phyloP scores from a whole-genome alignment of 2,797 vertebrate species.

The Pagetopsis macropterus region DNA sequence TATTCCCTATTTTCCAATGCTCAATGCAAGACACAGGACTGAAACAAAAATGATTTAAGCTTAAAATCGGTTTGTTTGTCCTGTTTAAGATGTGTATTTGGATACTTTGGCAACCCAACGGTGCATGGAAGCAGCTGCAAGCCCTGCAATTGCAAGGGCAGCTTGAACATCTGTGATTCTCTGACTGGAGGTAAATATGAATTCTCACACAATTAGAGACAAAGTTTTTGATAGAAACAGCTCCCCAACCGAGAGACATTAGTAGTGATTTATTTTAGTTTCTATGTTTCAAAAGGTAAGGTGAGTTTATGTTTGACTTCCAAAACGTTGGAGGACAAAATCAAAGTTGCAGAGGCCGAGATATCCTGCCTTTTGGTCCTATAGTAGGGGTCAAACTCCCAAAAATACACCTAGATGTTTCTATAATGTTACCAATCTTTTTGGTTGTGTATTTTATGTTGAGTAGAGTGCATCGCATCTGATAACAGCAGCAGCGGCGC shows the following conservation, averaged over 20 bases:
- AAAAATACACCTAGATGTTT: not conserved
- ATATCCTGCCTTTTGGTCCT: no score
- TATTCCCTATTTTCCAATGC: fast-evolving
- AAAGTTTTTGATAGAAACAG: not conserved
- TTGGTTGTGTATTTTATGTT: not conserved
- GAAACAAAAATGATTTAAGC: not conserved
- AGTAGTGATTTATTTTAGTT: not conserved
- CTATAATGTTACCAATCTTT: no score
- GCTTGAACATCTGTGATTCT: slow-evolving; percentile 79
- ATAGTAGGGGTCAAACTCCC: not conserved
- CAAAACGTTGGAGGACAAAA: not conserved
- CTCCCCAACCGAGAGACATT: not conserved
- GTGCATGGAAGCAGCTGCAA: slow-evolving; percentile 83
- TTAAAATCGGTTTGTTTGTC: slow-evolving; percentile 9
- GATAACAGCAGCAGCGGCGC: slow-evolving; percentile 76
- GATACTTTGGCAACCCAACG: slow-evolving; percentile 89
- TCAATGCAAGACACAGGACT: not conserved
- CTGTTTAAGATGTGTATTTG: slow-evolving; percentile 86
- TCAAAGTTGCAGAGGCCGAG: no score
- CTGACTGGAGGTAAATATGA: slow-evolving; percentile 84
- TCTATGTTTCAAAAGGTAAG: not conserved
- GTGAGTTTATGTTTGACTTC: not conserved
- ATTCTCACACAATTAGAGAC: not conserved
- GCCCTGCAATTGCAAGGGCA: slow-evolving; percentile 85
- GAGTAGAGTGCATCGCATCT: slow-evolving; percentile 84